Evolutionary conservation across 53 echinoderm and acorn worm species (phyloP), one percentile per base, ranked within the genome.

Genomic region (Arbacia lixula): DNA sequence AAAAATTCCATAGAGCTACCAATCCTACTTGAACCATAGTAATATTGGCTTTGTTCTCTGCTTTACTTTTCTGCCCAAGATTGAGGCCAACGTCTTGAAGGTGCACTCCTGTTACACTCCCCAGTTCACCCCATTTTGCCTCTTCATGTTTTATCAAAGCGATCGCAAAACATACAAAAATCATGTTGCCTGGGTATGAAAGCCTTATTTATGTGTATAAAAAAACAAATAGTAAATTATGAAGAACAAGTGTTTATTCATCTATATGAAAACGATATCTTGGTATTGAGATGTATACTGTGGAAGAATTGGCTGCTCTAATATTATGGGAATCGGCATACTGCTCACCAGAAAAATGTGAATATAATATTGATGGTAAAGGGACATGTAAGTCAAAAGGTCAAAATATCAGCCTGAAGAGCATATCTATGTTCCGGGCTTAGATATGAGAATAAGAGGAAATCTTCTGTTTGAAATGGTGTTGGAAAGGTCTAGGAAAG

Each of bases 191-290:
- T 77, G 78, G n/a, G 35, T 38, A 39, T 36, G 60, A 32, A 43
- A 77, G 78, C 56, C 74, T 74, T 74, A 74, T 74, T 74, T 56
- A 77, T 77, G 78, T 77, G 60, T 77, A 77, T 38, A 57, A 6
- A 71, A 46, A 76, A 76, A 77, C 38, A 46, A 46, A 77, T 50
- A 74, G 51, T 74, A 74, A 74, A 74, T 74, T 74, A 74, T 74
- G 74, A 74, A 74, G 74, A 74, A 46, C 74, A 53, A 74, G 53
- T 74, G 74, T 74, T 74, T 74, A 74, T 74, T 74, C 51, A 50
- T 74, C 33, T 74, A 52, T 50, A 74, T 52, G 34, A 52, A 33
- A 39, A 43, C 40, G 40, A 69, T 31, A 50, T 31, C 51, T 74
- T 53, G 52, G 42, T 53, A 50, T 52, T 52, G 74, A 6, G 8